These are phyloP conservation scores for Drosophila biarmipes DNA, from an alignment of 1,140 invertebrate species.

Conservation along the genomic window DNA sequence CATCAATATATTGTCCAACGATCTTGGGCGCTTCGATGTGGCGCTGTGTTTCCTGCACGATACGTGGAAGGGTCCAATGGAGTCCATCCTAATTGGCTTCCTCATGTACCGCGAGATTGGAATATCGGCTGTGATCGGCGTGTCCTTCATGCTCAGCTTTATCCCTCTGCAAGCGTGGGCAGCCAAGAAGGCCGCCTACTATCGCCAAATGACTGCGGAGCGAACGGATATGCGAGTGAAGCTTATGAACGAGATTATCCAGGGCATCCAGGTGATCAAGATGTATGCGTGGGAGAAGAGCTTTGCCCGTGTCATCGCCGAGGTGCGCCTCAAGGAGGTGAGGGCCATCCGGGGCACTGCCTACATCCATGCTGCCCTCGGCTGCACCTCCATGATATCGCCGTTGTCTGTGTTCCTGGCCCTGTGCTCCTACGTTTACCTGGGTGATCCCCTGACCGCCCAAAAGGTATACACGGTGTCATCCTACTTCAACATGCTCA, in stretches of 20 bases:
- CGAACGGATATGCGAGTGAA: slow-evolving; percentile 93
- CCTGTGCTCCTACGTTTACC: slow-evolving; percentile 90
- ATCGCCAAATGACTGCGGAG: slow-evolving; percentile 85
- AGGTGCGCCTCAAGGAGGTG: slow-evolving; percentile 87
- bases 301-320: slow-evolving; percentile 89
- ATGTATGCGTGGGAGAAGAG: slow-evolving; percentile 96
- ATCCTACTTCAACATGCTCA: slow-evolving; percentile 90
- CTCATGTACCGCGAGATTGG: slow-evolving; percentile 92
- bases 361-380: slow-evolving; percentile 75
- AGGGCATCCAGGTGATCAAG: slow-evolving; percentile 93
- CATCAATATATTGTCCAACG: slow-evolving; percentile 95
- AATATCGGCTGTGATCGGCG: slow-evolving; percentile 90
- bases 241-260: slow-evolving; percentile 93
- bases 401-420: slow-evolving; percentile 92
- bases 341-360: slow-evolving; percentile 86
- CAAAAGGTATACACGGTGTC: slow-evolving; percentile 91
- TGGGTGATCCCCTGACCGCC: slow-evolving; percentile 88
- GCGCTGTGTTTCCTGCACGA: slow-evolving; percentile 88
- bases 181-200: slow-evolving; percentile 88
- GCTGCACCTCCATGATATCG: slow-evolving; percentile 87
- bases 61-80: slow-evolving; percentile 90
- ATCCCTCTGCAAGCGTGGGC: slow-evolving; percentile 93
- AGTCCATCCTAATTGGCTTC: slow-evolving; percentile 90
- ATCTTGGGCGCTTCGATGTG: slow-evolving; percentile 90
- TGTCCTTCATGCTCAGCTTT: slow-evolving; percentile 91